These are phyloP conservation scores for Yoshiicerus persimilis DNA, from an alignment of 1,140 invertebrate genomes.

Conservation along the genomic window DNA sequence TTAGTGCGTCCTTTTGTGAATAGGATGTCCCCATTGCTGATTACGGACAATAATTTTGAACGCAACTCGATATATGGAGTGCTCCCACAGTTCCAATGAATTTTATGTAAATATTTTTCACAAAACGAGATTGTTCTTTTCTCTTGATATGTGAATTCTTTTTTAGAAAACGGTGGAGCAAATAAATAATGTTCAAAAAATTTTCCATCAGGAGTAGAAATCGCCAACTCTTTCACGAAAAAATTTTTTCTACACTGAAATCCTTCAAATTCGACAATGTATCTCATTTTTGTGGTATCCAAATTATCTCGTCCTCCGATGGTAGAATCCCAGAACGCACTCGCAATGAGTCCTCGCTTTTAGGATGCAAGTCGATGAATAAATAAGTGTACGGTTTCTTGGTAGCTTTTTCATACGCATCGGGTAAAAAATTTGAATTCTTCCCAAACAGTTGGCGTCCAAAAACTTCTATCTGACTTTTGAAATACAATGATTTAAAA, in stretches of 20 bases:
- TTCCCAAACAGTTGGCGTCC: slow-evolving; percentile 21
- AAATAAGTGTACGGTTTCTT: not conserved
- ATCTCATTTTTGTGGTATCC: not conserved
- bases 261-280: not conserved
- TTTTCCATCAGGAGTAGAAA: not conserved
- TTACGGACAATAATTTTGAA: not conserved
- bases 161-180: not conserved
- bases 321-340: not conserved
- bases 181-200: not conserved
- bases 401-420: not conserved
- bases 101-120: not conserved
- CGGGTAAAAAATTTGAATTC: not conserved
- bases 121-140: not conserved
- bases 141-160: not conserved
- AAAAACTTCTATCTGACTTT: slow-evolving; percentile 24
- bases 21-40: not conserved
- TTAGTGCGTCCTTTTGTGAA: not conserved
- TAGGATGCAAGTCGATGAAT: not conserved
- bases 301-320: not conserved
- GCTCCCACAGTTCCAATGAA: not conserved
- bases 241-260: not conserved
- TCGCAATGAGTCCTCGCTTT: not conserved
- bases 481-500: slow-evolving; percentile 21
- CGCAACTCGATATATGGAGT: not conserved
- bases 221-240: not conserved